These are phyloP conservation scores for Leptinotarsa rubiginosa DNA, from an alignment of 2,888 invertebrate genomes.

Conservation along the genomic window DNA sequence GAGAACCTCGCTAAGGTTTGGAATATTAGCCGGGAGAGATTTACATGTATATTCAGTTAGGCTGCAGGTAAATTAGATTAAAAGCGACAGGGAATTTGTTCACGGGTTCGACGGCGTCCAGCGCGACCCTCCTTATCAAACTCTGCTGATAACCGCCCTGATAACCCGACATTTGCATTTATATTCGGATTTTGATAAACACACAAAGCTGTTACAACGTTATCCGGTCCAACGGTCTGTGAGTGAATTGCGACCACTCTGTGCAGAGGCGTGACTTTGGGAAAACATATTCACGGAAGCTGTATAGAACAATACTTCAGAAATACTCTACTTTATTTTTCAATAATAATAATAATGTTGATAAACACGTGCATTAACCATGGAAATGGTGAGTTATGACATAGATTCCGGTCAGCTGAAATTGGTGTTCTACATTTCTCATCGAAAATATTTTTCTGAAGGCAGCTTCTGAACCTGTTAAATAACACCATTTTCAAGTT, in stretches of 20 bases:
- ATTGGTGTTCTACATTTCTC: no score
- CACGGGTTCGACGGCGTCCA: constrained; percentile 55
- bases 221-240: constrained; percentile 39
- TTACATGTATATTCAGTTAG: constrained; percentile 64
- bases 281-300: neutral
- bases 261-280: constrained; percentile 26
- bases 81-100: constrained; percentile 62
- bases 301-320: neutral
- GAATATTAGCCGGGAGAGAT: constrained; percentile 54
- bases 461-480: no score
- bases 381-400: no score
- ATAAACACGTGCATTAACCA: no score
- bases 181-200: constrained; percentile 63
- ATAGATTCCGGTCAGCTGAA: no score
- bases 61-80: constrained; percentile 63
- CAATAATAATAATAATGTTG: neutral
- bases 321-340: neutral
- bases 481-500: no score
- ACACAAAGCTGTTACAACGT: constrained; percentile 58
- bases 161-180: constrained; percentile 62
- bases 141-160: constrained; percentile 58
- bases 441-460: no score
- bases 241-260: constrained; percentile 39
- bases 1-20: constrained; percentile 43
- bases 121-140: constrained; percentile 53